Conservation (phyloP, 2,113 vertebrate species). For the Ahaetulla prasina region DNA sequence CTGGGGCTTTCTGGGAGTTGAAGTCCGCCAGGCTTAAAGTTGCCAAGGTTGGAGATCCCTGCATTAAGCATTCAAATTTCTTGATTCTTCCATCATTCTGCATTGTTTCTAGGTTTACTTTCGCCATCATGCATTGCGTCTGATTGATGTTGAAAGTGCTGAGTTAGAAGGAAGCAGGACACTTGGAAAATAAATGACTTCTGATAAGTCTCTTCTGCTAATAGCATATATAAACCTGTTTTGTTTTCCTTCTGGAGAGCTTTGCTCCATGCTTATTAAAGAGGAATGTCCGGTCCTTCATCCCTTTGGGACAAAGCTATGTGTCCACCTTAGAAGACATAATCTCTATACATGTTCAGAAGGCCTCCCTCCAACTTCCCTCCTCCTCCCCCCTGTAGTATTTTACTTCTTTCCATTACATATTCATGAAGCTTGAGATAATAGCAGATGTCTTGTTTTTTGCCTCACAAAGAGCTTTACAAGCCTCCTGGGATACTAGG, state of each 20-base stretch:
- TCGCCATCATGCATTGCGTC: background rate
- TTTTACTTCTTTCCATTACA: conserved; percentile 26
- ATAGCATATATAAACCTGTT: no score
- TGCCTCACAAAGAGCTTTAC: conserved; percentile 54
- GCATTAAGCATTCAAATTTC: background rate
- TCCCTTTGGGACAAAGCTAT: background rate
- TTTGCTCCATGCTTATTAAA: background rate
- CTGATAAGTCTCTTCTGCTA: background rate
- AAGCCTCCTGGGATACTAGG: conserved; percentile 63
- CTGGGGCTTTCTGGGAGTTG: no score
- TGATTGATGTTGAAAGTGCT: background rate
- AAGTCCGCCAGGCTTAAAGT: no score
- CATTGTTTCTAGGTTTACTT: background rate
- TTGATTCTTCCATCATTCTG: background rate
- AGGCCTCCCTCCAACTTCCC: background rate
- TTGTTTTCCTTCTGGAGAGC: background rate
- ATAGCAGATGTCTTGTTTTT: conserved; percentile 64
- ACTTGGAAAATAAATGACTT: background rate
- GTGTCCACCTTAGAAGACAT: background rate
- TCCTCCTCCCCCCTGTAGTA: background rate
- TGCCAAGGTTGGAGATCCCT: no score
- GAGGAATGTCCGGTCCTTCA: background rate
- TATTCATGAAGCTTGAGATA: conserved; percentile 47
- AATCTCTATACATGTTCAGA: background rate
- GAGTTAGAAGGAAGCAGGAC: background rate